Conservation (phyloP, 2,888 invertebrate species). For the Scaptomyza reducta region DNA sequence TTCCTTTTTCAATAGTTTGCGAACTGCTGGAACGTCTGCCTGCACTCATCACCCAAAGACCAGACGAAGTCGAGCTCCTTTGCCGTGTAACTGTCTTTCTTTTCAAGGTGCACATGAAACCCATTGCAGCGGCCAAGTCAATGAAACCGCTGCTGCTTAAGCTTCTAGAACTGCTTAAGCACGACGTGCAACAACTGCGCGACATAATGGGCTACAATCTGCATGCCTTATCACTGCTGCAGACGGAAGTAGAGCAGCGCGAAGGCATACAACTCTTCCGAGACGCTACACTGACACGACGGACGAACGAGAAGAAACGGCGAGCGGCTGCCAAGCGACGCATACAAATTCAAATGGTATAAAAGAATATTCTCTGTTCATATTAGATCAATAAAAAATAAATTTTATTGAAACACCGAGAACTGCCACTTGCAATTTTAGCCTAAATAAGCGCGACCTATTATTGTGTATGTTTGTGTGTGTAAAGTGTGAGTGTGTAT, state of each 20-base stretch:
- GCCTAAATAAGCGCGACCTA: not conserved
- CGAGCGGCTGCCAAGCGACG: slow-evolving; percentile 73
- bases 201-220: slow-evolving; percentile 94
- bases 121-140: slow-evolving; percentile 89
- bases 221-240: slow-evolving; percentile 91
- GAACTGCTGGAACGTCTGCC: slow-evolving; percentile 91
- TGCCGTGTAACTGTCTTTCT: slow-evolving; percentile 91
- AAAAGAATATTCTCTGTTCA: slow-evolving; percentile 5
- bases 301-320: slow-evolving; percentile 86
- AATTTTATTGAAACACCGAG: slow-evolving; percentile 19
- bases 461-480: not conserved
- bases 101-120: slow-evolving; percentile 90
- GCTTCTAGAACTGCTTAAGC: slow-evolving; percentile 73
- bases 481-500: slow-evolving; percentile 9
- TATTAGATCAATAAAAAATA: slow-evolving; percentile 25
- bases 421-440: slow-evolving; percentile 36
- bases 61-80: slow-evolving; percentile 90
- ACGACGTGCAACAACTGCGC: slow-evolving; percentile 85
- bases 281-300: slow-evolving; percentile 88
- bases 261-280: slow-evolving; percentile 91
- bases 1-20: slow-evolving; percentile 93
- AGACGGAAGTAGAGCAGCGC: slow-evolving; percentile 90
- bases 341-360: slow-evolving; percentile 76
- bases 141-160: slow-evolving; percentile 85
- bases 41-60: slow-evolving; percentile 87